Conservation (phyloP, 2,888 invertebrate genomes). For the Lordiphosa fenestrarum region DNA sequence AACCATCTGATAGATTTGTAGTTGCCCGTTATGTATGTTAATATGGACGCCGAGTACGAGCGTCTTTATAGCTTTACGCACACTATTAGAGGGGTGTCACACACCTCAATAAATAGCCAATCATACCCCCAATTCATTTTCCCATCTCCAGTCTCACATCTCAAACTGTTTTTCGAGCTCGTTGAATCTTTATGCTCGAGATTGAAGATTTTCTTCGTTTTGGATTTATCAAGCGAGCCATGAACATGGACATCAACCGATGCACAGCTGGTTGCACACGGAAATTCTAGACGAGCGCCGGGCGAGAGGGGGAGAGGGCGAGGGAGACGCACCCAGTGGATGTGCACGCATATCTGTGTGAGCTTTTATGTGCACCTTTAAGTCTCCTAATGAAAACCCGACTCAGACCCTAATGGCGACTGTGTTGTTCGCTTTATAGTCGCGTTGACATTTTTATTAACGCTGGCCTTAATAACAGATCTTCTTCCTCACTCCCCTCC, state of each 20-base stretch:
- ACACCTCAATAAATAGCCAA: too few relatives aligned
- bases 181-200: neutral
- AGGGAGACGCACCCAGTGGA: conserved; percentile 3
- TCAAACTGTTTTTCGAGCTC: conserved; percentile 3
- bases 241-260: conserved; percentile 7
- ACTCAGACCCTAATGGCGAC: conserved; percentile 52
- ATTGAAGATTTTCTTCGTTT: neutral
- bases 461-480: conserved; percentile 23
- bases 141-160: too few relatives aligned
- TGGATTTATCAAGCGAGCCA: conserved; percentile 7
- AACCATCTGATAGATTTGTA: too few relatives aligned
- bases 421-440: conserved; percentile 59
- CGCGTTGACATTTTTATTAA: conserved; percentile 74
- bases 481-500: conserved; percentile 13
- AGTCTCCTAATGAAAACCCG: conserved; percentile 48
- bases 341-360: conserved; percentile 25
- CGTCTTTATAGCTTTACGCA: neutral
- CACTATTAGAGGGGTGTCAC: too few relatives aligned
- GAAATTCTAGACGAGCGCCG: conserved; percentile 10
- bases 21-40: too few relatives aligned
- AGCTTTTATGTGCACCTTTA: conserved; percentile 65
- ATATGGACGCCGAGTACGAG: too few relatives aligned
- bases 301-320: too few relatives aligned
- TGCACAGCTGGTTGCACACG: conserved; percentile 25
- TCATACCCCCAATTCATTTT: too few relatives aligned